Evolutionary conservation across 2,888 invertebrate genomes (phyloP).

Genomic region (Brachyopa scutellaris): DNA sequence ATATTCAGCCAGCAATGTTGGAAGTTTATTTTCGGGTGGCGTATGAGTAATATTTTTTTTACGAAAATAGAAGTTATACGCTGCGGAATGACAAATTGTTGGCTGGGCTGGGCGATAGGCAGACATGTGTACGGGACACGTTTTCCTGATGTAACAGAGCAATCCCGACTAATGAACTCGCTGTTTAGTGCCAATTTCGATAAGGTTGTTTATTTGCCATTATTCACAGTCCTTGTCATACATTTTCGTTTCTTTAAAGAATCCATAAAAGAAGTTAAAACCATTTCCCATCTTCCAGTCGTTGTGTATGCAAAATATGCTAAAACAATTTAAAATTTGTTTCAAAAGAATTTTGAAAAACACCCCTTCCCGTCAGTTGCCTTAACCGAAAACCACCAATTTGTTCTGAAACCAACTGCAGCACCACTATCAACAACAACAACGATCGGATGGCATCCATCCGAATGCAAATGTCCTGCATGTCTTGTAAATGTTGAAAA

Average conservation of each 20-base stretch:
- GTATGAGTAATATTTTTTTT: conserved; percentile 39
- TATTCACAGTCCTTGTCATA: no score
- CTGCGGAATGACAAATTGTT: conserved; percentile 46
- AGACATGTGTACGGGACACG: not conserved
- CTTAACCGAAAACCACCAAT: conserved; percentile 24
- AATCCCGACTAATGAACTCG: no score
- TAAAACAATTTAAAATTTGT: conserved; percentile 38
- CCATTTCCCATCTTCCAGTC: no score
- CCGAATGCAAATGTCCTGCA: conserved; percentile 59
- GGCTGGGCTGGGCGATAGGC: not conserved
- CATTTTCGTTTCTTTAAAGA: no score
- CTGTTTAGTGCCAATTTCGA: no score
- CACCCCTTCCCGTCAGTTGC: not conserved
- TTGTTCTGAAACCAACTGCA: conserved; percentile 11
- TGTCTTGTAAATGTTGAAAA: conserved; percentile 58
- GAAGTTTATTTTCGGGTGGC: conserved; percentile 24
- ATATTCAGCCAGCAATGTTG: conserved; percentile 9
- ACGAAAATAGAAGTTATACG: conserved; percentile 1
- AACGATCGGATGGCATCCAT: conserved; percentile 7
- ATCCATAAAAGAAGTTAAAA: no score
- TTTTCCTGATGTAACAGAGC: no score
- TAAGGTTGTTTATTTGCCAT: no score
- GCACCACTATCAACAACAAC: conserved; percentile 21
- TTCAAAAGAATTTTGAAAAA: conserved; percentile 32
- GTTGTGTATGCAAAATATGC: conserved; percentile 5